A percentile compares a stretch with the other conserved stretches of the same genome.
Evolutionary conservation across 2,113 vertebrate genomes (phyloP).

Genomic region (Oenanthe melanoleuca): DNA sequence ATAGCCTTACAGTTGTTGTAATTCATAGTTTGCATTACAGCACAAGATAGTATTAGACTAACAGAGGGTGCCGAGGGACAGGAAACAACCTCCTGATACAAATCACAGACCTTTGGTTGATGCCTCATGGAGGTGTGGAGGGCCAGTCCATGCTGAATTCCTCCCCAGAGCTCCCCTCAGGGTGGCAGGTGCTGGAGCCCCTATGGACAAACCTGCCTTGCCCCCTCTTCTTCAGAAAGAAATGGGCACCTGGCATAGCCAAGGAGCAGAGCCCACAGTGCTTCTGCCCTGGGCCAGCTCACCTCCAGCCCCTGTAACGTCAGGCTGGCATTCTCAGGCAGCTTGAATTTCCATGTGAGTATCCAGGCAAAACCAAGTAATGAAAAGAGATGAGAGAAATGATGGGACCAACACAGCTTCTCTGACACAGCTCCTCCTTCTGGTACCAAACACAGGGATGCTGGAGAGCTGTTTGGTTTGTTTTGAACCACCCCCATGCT

Average conservation of each 20-base stretch:
- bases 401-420: accelerated
- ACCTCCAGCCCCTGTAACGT: neutral
- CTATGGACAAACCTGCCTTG: neutral
- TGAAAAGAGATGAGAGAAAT: neutral
- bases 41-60: neutral
- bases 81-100: neutral
- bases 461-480: accelerated
- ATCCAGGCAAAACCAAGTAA: neutral
- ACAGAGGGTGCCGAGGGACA: neutral
- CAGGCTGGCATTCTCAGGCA: neutral
- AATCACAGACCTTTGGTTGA: neutral
- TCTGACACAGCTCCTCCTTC: neutral
- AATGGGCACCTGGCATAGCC: neutral
- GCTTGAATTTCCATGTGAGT: neutral
- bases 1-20: neutral
- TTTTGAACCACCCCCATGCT: neutral
- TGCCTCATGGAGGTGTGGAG: neutral
- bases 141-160: neutral
- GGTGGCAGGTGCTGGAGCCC: neutral
- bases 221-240: neutral
- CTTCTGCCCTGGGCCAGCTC: neutral
- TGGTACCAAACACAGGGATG: neutral
- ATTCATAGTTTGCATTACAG: neutral
- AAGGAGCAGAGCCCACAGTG: neutral
- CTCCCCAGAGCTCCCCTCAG: accelerated